These are phyloP conservation scores for Sander lucioperca DNA, from an alignment of 2,113 vertebrate species.

Conservation along the genomic window DNA sequence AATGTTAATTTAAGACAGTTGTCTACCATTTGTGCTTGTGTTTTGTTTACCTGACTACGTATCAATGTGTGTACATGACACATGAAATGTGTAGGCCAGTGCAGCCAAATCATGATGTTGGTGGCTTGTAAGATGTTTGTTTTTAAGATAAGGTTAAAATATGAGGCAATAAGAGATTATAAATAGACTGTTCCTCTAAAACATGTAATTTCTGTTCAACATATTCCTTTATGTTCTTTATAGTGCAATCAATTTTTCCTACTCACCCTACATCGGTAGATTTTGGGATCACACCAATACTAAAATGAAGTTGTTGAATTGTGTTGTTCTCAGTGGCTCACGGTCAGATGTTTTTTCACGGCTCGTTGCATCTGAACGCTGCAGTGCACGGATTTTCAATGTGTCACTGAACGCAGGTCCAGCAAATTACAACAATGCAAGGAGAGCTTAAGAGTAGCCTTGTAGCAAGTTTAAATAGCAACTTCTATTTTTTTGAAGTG, in stretches of 20 bases:
- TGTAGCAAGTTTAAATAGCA: constrained; percentile 55
- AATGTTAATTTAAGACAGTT: not conserved
- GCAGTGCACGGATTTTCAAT: constrained; percentile 58
- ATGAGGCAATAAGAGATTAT: constrained; percentile 29
- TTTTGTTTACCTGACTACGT: constrained; percentile 40
- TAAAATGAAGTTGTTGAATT: constrained; percentile 19
- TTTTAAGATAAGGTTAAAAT: constrained; percentile 4
- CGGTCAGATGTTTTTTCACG: constrained; percentile 46
- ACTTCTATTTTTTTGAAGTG: constrained; percentile 50
- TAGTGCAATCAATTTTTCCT: constrained; percentile 50
- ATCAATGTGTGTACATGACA: constrained; percentile 8
- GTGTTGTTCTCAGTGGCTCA: constrained; percentile 53
- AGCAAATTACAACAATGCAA: constrained; percentile 49
- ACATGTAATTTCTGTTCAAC: constrained; percentile 14
- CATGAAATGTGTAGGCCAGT: not conserved
- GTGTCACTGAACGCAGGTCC: constrained; percentile 61
- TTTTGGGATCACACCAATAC: constrained; percentile 19
- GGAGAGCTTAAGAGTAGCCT: constrained; percentile 45
- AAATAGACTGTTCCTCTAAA: not conserved
- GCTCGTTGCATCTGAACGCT: constrained; percentile 63
- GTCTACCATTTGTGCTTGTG: constrained; percentile 46
- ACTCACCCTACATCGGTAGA: not conserved
- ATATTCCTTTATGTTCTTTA: constrained; percentile 37
- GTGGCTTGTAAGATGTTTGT: constrained; percentile 12
- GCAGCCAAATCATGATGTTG: constrained; percentile 25